Conservation (phyloP, 1,140 invertebrate genomes). For the Adelges cooleyi region DNA sequence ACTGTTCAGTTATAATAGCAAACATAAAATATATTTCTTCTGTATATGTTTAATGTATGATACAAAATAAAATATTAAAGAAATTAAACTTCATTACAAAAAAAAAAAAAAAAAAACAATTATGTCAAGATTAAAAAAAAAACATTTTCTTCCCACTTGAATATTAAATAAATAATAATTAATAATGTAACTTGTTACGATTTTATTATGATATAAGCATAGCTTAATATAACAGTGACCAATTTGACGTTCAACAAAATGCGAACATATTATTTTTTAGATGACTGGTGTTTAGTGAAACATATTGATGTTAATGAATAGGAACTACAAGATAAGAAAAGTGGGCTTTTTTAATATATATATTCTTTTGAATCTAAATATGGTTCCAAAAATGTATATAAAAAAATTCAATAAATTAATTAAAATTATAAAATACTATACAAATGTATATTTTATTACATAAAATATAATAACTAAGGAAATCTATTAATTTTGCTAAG, state of each 20-base stretch:
- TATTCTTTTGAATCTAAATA: conserved; percentile 10
- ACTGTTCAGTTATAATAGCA: too few species aligned
- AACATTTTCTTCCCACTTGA: too few species aligned
- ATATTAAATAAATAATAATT: too few species aligned
- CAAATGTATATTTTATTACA: conserved; percentile 25
- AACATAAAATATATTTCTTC: too few species aligned
- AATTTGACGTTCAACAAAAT: background rate
- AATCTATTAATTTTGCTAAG: conserved; percentile 17
- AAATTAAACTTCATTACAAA: too few species aligned
- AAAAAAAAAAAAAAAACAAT: too few species aligned
- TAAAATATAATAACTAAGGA: conserved; percentile 28
- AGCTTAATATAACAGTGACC: background rate
- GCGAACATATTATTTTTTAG: background rate
- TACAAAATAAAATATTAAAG: too few species aligned
- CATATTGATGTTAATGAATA: conserved; percentile 2
- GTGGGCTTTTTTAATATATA: background rate
- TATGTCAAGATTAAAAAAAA: too few species aligned
- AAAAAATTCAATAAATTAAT: conserved; percentile 28
- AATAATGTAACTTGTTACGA: background rate
- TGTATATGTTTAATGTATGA: too few species aligned
- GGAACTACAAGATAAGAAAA: conserved; percentile 20
- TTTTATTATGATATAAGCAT: background rate
- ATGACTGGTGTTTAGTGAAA: background rate
- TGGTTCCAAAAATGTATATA: conserved; percentile 25
- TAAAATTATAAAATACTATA: conserved; percentile 29